Percentiles rank a stretch among this genome's conserved stretches.
phyloP scores from a whole-genome alignment of 2,113 vertebrate genomes.

The Trachemys scripta region DNA sequence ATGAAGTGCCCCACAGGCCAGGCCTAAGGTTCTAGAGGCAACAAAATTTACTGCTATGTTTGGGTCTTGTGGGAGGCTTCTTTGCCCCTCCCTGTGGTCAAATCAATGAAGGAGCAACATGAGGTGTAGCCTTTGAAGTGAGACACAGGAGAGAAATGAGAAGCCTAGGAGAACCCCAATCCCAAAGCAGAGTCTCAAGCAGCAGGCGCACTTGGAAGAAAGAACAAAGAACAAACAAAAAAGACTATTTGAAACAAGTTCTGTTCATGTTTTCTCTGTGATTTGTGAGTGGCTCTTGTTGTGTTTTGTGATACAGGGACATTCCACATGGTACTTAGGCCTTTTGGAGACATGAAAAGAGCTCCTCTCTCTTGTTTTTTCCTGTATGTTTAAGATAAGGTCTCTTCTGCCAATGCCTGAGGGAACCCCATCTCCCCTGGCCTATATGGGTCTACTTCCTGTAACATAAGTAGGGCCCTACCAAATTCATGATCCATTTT shows the following conservation, averaged over 20 bases:
- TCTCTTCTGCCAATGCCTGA: neutral
- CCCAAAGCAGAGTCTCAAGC: neutral
- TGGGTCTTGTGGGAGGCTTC: neutral
- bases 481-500: too few relatives aligned
- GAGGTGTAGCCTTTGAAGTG: neutral
- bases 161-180: neutral
- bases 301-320: neutral
- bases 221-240: neutral
- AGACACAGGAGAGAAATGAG: neutral
- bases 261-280: neutral
- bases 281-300: neutral
- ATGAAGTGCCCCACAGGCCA: neutral
- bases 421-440: neutral
- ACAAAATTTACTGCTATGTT: neutral
- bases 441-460: neutral
- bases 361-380: too few relatives aligned
- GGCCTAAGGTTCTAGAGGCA: too few relatives aligned
- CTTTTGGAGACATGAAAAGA: too few relatives aligned
- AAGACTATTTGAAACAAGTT: neutral
- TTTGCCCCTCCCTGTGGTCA: neutral
- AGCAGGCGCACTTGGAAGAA: neutral
- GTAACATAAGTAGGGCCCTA: neutral
- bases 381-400: neutral
- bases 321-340: too few relatives aligned
- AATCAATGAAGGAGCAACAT: neutral